Evolutionary conservation across 1,140 invertebrate genomes (phyloP).

Genomic region (Habropoda laboriosa): DNA sequence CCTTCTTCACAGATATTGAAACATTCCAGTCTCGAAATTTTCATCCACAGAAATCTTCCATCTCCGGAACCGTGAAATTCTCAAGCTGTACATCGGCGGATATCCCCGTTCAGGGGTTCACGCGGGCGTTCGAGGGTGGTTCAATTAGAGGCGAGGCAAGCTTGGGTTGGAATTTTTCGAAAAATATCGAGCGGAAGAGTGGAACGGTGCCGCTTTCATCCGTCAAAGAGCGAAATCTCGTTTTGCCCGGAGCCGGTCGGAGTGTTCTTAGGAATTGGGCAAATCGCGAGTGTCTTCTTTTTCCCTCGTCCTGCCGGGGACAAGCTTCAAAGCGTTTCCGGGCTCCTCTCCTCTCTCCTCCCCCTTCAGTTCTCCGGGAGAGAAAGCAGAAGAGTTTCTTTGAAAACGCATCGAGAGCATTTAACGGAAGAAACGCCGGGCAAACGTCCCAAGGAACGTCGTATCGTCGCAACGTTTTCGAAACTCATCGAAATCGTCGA

Average conservation of each 20-base stretch:
- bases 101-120: too few relatives aligned
- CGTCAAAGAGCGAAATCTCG: constrained; percentile 27
- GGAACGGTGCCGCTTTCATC: background rate
- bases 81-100: too few relatives aligned
- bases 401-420: constrained; percentile 11
- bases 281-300: constrained; percentile 39
- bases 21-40: background rate
- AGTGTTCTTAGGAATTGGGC: constrained; percentile 46
- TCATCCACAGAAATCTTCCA: background rate
- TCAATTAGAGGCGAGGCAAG: background rate
- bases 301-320: constrained; percentile 34
- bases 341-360: background rate
- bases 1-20: background rate
- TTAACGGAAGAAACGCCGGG: background rate
- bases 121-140: too few relatives aligned
- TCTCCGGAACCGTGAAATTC: background rate
- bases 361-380: too few relatives aligned
- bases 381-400: background rate
- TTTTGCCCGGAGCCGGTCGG: background rate
- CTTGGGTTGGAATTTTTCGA: background rate
- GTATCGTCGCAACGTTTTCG: background rate
- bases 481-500: background rate
- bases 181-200: background rate
- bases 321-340: constrained; percentile 40
- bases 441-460: background rate